phyloP scores from a whole-genome alignment of 1,140 invertebrate genomes.

The Lithobius niger region DNA sequence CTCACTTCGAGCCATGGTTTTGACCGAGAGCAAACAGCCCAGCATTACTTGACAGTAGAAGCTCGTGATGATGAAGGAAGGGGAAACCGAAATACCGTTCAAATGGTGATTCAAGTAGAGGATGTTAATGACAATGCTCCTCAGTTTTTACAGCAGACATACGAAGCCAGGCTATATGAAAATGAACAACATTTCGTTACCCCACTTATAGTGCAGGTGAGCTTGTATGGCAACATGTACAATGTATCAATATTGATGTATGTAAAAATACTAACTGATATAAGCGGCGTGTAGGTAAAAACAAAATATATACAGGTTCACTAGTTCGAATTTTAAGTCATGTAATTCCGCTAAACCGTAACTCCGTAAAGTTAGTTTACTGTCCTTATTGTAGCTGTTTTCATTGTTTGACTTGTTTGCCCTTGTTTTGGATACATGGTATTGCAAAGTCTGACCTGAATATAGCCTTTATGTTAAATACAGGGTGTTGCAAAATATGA shows the following conservation, averaged over 20 bases:
- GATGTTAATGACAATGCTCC: slow-evolving; percentile 82
- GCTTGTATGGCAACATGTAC: slow-evolving; percentile 34
- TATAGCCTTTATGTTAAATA: no score
- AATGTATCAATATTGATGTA: background rate
- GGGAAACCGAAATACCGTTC: slow-evolving; percentile 74
- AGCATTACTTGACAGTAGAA: slow-evolving; percentile 82
- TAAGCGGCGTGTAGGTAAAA: no score
- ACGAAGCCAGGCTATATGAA: slow-evolving; percentile 68
- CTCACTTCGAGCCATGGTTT: slow-evolving; percentile 57
- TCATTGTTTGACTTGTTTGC: no score
- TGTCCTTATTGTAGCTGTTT: no score
- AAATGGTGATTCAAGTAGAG: slow-evolving; percentile 67
- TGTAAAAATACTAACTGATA: no score
- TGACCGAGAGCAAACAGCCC: slow-evolving; percentile 70
- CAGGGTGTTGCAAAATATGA: no score
- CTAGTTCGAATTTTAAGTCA: no score
- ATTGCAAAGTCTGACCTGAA: no score
- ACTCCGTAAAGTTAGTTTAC: no score
- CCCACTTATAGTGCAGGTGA: slow-evolving; percentile 59
- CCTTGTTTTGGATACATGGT: no score
- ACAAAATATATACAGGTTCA: no score
- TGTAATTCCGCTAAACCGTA: no score
- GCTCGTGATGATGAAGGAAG: slow-evolving; percentile 72
- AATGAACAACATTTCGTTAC: slow-evolving; percentile 64
- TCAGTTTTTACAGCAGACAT: slow-evolving; percentile 61